Conservation (phyloP, 1,140 invertebrate species). For the Gryon sp. region DNA sequence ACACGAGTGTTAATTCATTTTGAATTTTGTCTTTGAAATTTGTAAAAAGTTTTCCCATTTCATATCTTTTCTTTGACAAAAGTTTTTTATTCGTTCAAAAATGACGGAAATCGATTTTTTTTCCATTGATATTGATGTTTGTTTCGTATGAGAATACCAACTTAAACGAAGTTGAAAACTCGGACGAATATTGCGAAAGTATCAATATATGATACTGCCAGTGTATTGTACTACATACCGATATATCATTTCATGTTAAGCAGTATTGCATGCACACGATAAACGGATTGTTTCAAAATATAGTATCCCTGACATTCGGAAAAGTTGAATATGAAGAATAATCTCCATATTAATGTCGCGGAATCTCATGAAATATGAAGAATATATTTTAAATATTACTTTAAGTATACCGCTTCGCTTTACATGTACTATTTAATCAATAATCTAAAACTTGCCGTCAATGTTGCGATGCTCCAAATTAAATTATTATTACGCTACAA, state of each 20-base stretch:
- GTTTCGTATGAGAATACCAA: constrained; percentile 23
- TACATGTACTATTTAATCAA: too few relatives aligned
- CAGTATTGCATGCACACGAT: constrained; percentile 15
- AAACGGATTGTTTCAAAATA: constrained; percentile 12
- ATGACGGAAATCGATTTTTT: constrained; percentile 3
- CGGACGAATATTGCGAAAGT: constrained; percentile 7
- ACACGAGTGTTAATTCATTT: too few relatives aligned
- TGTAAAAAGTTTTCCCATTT: too few relatives aligned
- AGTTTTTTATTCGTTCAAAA: too few relatives aligned
- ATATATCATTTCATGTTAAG: constrained; percentile 13
- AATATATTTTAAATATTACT: too few relatives aligned
- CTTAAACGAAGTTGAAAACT: constrained; percentile 16
- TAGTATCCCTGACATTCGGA: not conserved
- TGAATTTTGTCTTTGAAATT: too few relatives aligned
- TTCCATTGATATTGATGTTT: constrained; percentile 22
- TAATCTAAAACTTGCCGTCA: too few relatives aligned
- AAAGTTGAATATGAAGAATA: constrained; percentile 6
- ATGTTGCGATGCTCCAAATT: too few relatives aligned
- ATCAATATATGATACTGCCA: constrained; percentile 13
- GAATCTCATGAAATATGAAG: not conserved
- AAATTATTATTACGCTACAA: too few relatives aligned
- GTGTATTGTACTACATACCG: constrained; percentile 8
- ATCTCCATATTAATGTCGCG: constrained; percentile 2
- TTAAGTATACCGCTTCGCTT: too few relatives aligned
- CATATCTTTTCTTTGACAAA: too few relatives aligned